Percentiles rank a stretch among this genome's conserved stretches.
Evolutionary conservation across 2,888 invertebrate genomes (phyloP).

Genomic region (Protula sp.): DNA sequence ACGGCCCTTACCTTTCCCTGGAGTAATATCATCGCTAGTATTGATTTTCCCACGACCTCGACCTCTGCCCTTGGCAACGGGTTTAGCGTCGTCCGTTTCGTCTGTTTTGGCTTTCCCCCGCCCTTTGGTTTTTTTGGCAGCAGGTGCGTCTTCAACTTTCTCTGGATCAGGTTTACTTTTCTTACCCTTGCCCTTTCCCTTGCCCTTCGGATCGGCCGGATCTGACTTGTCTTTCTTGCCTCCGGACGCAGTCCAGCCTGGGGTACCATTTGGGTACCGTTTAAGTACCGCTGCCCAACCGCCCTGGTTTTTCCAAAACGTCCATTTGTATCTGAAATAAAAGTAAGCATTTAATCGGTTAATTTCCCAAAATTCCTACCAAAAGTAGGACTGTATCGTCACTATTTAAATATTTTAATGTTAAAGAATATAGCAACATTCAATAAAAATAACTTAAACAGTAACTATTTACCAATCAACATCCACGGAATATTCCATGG

Average conservation of each 20-base stretch:
- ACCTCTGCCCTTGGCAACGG: neutral
- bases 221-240: neutral
- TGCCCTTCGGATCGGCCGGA: too few species aligned
- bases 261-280: constrained; percentile 35
- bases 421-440: too few species aligned
- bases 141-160: constrained; percentile 7
- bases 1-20: neutral
- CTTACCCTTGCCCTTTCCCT: constrained; percentile 20
- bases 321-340: neutral
- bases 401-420: too few species aligned
- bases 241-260: neutral
- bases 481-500: too few species aligned
- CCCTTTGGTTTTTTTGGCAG: neutral
- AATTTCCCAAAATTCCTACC: too few species aligned
- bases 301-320: constrained; percentile 34
- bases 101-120: constrained; percentile 20
- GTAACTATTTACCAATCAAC: too few species aligned
- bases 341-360: too few species aligned
- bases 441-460: too few species aligned
- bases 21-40: neutral
- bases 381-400: too few species aligned
- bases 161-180: constrained; percentile 4
- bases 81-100: neutral
- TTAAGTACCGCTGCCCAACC: constrained; percentile 36
- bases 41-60: too few species aligned